Percentiles rank a stretch among this genome's conserved stretches.
These are phyloP conservation scores for Nannospalax galili DNA, from an alignment of 2,113 vertebrate genomes.

Conservation along the genomic window DNA sequence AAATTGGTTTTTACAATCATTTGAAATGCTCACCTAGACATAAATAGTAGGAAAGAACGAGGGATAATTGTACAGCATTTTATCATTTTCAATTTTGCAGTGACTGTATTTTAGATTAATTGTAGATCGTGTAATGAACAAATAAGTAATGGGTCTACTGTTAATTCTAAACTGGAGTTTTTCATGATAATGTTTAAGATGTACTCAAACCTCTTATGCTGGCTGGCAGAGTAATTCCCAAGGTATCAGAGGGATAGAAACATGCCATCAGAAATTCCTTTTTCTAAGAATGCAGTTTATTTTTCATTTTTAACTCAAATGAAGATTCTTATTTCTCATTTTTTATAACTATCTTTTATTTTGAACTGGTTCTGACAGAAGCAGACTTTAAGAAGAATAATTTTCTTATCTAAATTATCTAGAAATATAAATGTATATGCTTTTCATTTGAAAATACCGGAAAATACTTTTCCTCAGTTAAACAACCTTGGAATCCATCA, in stretches of 20 bases:
- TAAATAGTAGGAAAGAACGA: background rate
- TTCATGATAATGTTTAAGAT: background rate
- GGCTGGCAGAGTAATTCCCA: background rate
- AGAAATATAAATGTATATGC: slow-evolving; percentile 21
- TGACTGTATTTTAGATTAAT: slow-evolving; percentile 4
- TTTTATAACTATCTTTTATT: slow-evolving; percentile 17
- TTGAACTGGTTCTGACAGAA: slow-evolving; percentile 1
- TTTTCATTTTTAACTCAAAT: background rate
- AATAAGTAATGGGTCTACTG: background rate
- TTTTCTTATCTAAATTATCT: slow-evolving; percentile 28
- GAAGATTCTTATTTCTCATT: background rate
- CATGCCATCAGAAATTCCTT: background rate
- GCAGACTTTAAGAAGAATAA: background rate
- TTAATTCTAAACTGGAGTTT: slow-evolving; percentile 26
- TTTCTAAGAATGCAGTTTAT: background rate
- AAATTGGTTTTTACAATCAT: background rate
- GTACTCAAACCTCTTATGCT: background rate
- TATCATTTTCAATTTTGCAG: background rate
- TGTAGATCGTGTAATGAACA: background rate
- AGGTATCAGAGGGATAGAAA: background rate
- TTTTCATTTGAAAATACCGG: background rate
- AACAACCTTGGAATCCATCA: background rate
- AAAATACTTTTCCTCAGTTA: slow-evolving; percentile 51
- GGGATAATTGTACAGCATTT: slow-evolving; percentile 10
- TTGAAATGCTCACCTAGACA: slow-evolving; percentile 17